Base-by-base conservation (phyloP, 2,113 vertebrate genomes). In the Synodontis membranacea region DNA sequence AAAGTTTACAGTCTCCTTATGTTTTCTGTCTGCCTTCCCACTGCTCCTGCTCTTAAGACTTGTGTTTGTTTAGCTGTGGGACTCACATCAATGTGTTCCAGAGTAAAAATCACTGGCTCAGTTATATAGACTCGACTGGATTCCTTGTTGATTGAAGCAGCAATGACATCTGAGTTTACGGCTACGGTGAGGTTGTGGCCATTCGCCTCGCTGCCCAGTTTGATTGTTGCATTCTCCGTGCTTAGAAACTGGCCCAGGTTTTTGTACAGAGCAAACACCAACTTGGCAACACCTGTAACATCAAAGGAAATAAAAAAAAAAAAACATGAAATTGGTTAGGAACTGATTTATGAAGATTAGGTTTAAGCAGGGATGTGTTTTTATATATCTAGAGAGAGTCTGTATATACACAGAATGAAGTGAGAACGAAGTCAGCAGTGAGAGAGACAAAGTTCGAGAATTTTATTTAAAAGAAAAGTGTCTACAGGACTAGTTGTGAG, bases 181-280 rank as follows among this genome's bases (percentile, higher is more conserved):
- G 97, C 96, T 23, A 99, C 97, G 0, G 97, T 97, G 91, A 95
- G 95, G 85, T 99, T 99, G 68, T 96, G 96, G 48, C 96, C 95
- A 1, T 91, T 93, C 5, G 95, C 94, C 80, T 99, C 97, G 0
- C 95, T 94, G 85, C 95, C 96, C 80, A 98, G 93, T 92, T 97
- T 98, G 89, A 99, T 96, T 75, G 98, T 99, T 78, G 97, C 96
- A 1, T 99, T 99, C 88, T 99, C 98, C 0, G 98, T 99, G 79
- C 97, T 97, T 25, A 99, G 96, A 88, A 99, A 99, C 90, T 97
- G 97, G 83, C 98, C 97, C 91, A 99, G 92, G 82, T 97, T 97
- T 92, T 98, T 98, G 92, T 99, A 99, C 89, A 99, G 97, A 50
- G 99, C 97, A 92, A 99, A 99, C 60, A 99, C 97, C 94, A 99